Evolutionary conservation across 2,113 vertebrate species (phyloP).

Genomic region (Prinia subflava): DNA sequence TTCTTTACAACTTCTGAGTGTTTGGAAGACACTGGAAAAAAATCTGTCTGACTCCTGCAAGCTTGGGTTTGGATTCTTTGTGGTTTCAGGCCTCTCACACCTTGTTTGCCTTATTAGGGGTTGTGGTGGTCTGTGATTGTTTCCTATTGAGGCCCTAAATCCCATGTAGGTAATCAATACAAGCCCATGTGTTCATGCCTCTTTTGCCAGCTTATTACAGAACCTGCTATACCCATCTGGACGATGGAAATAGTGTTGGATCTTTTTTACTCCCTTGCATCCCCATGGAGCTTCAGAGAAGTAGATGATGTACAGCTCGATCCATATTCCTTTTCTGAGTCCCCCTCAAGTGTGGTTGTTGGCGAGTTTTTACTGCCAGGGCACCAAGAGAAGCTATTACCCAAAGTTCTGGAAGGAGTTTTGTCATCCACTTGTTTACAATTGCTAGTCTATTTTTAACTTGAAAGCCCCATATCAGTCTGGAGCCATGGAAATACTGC

Average conservation of each 20-base stretch:
- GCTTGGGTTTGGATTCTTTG: not conserved
- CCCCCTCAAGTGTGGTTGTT: not conserved
- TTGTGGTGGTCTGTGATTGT: not conserved
- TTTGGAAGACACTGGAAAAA: not conserved
- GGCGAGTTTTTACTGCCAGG: not conserved
- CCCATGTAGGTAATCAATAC: not conserved
- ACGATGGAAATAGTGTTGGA: not conserved
- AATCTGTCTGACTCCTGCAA: not conserved
- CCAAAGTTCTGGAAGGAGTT: not conserved
- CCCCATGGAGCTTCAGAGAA: not conserved
- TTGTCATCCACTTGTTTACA: not conserved
- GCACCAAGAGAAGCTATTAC: not conserved
- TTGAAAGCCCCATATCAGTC: not conserved
- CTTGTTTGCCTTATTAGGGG: not conserved
- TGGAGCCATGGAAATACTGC: not conserved
- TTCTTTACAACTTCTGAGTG: not conserved
- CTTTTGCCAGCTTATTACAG: not conserved
- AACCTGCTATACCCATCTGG: not conserved
- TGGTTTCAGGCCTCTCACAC: not conserved
- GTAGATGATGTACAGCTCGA: fast-evolving
- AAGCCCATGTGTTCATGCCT: not conserved
- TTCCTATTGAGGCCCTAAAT: not conserved
- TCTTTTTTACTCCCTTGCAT: not conserved
- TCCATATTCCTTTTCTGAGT: not conserved
- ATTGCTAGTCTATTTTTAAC: not conserved